phyloP scores from a whole-genome alignment of 1,140 invertebrate genomes.

The Zaprionus davidi region DNA sequence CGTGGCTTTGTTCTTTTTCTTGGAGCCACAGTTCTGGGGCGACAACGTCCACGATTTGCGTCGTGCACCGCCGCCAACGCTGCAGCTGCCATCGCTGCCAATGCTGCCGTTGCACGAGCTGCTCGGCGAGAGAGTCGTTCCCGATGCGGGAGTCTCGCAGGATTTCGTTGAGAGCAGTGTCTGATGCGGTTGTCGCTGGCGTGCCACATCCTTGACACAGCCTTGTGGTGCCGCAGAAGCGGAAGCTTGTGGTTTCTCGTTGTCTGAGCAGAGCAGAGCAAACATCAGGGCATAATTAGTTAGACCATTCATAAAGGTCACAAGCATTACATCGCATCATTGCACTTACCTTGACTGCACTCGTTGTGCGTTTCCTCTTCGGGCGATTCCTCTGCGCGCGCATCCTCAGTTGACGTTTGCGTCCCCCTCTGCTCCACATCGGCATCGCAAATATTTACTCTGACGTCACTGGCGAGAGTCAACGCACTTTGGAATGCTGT shows the following conservation, averaged over 20 bases:
- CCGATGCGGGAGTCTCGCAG: slow-evolving; percentile 52
- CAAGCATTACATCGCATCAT: background rate
- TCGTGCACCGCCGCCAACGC: slow-evolving; percentile 71
- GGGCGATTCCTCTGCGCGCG: slow-evolving; percentile 8
- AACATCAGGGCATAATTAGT: background rate
- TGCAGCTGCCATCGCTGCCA: slow-evolving; percentile 65
- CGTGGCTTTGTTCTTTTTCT: slow-evolving; percentile 58
- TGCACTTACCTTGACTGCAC: slow-evolving; percentile 44
- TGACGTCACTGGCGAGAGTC: slow-evolving; percentile 66
- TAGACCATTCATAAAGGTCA: background rate
- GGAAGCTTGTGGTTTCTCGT: slow-evolving; percentile 34
- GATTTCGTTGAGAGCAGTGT: slow-evolving; percentile 73
- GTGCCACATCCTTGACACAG: background rate
- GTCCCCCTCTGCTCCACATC: slow-evolving; percentile 25
- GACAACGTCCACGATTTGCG: slow-evolving; percentile 81
- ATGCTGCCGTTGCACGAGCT: slow-evolving; percentile 81
- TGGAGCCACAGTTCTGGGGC: slow-evolving; percentile 67
- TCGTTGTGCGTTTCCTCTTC: slow-evolving; percentile 1
- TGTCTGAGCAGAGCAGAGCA: background rate
- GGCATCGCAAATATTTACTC: slow-evolving; percentile 57
- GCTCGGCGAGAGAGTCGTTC: slow-evolving; percentile 68
- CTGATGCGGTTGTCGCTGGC: slow-evolving; percentile 52
- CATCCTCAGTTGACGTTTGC: slow-evolving; percentile 12
- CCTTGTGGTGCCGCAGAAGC: slow-evolving; percentile 7
- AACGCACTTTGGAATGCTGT: slow-evolving; percentile 69